Base-by-base conservation (phyloP, 2,888 invertebrate species). In the Busseola fusca region DNA sequence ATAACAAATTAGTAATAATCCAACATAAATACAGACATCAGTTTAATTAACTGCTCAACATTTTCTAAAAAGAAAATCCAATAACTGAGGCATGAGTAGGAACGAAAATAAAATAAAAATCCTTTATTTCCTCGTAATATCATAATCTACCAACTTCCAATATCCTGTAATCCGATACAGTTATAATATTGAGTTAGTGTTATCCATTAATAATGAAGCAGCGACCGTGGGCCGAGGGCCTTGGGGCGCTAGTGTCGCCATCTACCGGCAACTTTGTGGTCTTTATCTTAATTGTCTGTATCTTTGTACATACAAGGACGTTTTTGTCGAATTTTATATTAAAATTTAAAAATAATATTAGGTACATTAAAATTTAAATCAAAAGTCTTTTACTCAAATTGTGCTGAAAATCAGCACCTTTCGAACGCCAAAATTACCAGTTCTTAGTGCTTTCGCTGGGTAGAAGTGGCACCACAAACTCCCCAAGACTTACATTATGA, bases 231-330 rank as follows among this genome's bases (percentile, higher is more conserved):
- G 45, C 25, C 40, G 52, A 34, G 54, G 27, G 52, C 57, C 58
- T 27, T 5, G 60, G 6, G 52, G 30, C 48, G 80, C 80, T 89
- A 87, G 88, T 88, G 88, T 90, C 90, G 84, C 87, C 83, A 80
- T 78, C 79, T 78, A 56, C 62, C 27, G 21, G 42, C 25, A 84
- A 77, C 87, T 87, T 88, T 89, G 86, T 87, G 88, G 89, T 87
- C 86, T 88, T 91, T 92, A 92, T 91, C 92, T 92, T 92, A 92
- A 93, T 93, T 91, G 91, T 89, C 88, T 88, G 85, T 69, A 64
- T 78, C 37, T 75, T 75, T 56, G 9, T 50, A 25, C 9, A 30
- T 56, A 40, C 14, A 12, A 67, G 45, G 37, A 69, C 67, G 50
- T 72, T 67, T 76, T 78, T 74, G 67, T 56, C 50, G 48, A 74